Conservation (phyloP, 2,888 invertebrate species). For the Mimas tiliae region DNA sequence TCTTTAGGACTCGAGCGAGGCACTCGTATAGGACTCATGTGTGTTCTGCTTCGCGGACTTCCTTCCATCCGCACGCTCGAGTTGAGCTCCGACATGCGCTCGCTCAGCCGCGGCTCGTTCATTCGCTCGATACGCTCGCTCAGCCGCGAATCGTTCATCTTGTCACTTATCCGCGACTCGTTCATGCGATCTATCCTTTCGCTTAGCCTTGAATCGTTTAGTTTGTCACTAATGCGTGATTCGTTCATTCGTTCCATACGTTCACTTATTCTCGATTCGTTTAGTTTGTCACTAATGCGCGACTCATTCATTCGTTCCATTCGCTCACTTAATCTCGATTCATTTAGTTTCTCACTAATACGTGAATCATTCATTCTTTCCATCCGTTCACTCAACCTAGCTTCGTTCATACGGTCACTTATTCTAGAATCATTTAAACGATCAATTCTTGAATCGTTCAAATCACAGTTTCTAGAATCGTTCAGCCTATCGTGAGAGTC, state of each 20-base stretch:
- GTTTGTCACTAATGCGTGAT: slow-evolving; percentile 41
- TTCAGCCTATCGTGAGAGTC: slow-evolving; percentile 46
- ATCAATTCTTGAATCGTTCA: slow-evolving; percentile 45
- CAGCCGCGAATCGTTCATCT: slow-evolving; percentile 44
- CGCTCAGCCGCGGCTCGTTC: slow-evolving; percentile 41
- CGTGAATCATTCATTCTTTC: slow-evolving; percentile 44
- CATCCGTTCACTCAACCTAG: slow-evolving; percentile 51
- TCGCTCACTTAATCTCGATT: slow-evolving; percentile 48
- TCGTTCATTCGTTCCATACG: slow-evolving; percentile 48
- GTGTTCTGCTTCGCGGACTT: slow-evolving; percentile 68
- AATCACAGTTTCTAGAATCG: slow-evolving; percentile 48
- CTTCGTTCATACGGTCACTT: slow-evolving; percentile 62
- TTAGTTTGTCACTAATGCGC: slow-evolving; percentile 39
- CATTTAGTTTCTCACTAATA: slow-evolving; percentile 51
- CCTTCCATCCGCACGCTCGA: slow-evolving; percentile 70
- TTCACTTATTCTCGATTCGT: slow-evolving; percentile 45
- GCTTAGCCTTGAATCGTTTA: slow-evolving; percentile 36
- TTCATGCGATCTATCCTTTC: slow-evolving; percentile 38
- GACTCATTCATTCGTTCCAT: slow-evolving; percentile 40
- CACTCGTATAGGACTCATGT: slow-evolving; percentile 67
- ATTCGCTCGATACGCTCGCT: slow-evolving; percentile 38
- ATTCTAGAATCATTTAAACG: slow-evolving; percentile 54
- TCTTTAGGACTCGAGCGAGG: slow-evolving; percentile 64
- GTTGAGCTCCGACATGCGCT: slow-evolving; percentile 59
- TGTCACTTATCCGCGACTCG: slow-evolving; percentile 33